A percentile compares a stretch with the other conserved stretches of the same genome.
Evolutionary conservation across 2,888 invertebrate species (phyloP).

Genomic region (Dynastes grantii): DNA sequence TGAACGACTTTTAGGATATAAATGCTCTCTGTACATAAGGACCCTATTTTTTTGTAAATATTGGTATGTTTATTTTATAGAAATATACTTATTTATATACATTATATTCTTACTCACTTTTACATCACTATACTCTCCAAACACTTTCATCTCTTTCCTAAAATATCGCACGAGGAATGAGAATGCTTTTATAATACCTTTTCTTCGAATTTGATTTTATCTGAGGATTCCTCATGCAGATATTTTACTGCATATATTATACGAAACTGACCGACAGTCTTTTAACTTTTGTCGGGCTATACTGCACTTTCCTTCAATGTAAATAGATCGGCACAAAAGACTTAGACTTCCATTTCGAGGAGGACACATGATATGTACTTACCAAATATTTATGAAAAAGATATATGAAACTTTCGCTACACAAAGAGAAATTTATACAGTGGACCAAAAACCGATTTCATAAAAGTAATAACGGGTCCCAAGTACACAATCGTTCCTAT

Average conservation of each 20-base stretch:
- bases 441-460: neutral
- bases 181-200: neutral
- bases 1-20: constrained; percentile 7
- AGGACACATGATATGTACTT: constrained; percentile 25
- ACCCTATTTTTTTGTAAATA: constrained; percentile 34
- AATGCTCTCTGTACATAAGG: constrained; percentile 31
- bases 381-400: constrained; percentile 25
- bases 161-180: constrained; percentile 29
- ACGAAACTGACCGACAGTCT: constrained; percentile 51
- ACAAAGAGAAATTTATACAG: neutral
- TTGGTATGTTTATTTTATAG: constrained; percentile 41
- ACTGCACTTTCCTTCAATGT: constrained; percentile 53
- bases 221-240: constrained; percentile 54
- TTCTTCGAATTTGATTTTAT: neutral
- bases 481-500: too few relatives aligned
- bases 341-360: constrained; percentile 26
- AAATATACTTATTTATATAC: constrained; percentile 32
- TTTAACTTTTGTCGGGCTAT: constrained; percentile 52
- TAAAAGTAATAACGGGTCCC: neutral
- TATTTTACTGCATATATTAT: constrained; percentile 56
- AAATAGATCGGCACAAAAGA: constrained; percentile 46
- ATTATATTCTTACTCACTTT: constrained; percentile 38
- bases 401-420: neutral
- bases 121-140: constrained; percentile 39
- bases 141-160: constrained; percentile 31